Percentiles rank a stretch among this genome's conserved stretches.
Conservation (phyloP, 1,140 invertebrate species). For the Latrodectus geometricus region DNA sequence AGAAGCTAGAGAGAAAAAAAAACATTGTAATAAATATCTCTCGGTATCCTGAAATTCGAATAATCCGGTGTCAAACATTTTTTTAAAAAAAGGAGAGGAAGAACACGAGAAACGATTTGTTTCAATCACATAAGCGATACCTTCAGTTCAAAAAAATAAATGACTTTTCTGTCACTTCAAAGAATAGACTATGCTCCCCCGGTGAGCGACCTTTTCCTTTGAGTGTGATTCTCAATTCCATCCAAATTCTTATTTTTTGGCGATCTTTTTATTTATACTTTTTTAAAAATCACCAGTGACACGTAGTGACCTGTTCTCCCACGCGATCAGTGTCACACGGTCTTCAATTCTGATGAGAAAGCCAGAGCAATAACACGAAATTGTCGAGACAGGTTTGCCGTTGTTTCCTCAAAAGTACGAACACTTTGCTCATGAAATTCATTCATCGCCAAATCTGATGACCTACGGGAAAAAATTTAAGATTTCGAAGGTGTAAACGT, state of each 20-base stretch:
- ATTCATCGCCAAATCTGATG: too few relatives aligned
- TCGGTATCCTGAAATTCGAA: background rate
- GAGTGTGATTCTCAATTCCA: constrained; percentile 18
- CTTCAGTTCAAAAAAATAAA: constrained; percentile 39
- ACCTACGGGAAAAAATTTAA: too few relatives aligned
- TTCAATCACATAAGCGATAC: constrained; percentile 45
- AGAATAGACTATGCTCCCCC: constrained; percentile 30
- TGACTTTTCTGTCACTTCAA: constrained; percentile 45
- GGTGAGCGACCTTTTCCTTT: constrained; percentile 37
- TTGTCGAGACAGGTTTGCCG: constrained; percentile 45
- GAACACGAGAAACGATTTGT: constrained; percentile 23
- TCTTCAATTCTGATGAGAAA: constrained; percentile 24
- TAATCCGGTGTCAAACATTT: background rate
- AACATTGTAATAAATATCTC: too few relatives aligned
- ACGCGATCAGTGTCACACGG: constrained; percentile 44
- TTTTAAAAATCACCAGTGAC: constrained; percentile 34
- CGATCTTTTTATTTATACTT: too few relatives aligned
- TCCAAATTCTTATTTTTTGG: background rate
- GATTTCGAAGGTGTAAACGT: too few relatives aligned
- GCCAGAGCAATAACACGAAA: background rate
- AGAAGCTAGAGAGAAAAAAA: too few relatives aligned
- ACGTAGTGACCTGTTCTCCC: constrained; percentile 52
- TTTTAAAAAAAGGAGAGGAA: background rate
- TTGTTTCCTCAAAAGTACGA: background rate
- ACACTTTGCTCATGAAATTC: too few relatives aligned